Conservation (phyloP, 2,113 vertebrate genomes). For the Grantiella picta region DNA sequence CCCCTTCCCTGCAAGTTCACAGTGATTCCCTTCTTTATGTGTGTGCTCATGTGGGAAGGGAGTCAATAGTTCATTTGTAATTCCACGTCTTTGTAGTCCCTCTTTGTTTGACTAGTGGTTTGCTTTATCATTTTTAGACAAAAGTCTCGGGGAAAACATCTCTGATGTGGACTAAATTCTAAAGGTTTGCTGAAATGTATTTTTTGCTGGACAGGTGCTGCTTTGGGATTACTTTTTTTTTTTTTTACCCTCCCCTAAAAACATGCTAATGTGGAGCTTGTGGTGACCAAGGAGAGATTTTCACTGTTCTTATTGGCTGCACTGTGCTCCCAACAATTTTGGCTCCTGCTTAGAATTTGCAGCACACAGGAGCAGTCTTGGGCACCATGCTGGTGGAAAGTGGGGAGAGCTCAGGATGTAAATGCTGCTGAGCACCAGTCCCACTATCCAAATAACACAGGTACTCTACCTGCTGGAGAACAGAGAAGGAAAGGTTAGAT, state of each 20-base stretch:
- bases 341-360: not conserved
- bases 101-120: not conserved
- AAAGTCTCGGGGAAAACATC: not conserved
- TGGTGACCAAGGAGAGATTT: not conserved
- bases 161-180: not conserved
- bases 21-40: not conserved
- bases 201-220: not conserved
- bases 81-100: not conserved
- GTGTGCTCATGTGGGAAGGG: not conserved
- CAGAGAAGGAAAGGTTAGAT: not conserved
- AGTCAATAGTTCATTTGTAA: not conserved
- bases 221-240: not conserved
- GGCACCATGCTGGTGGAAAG: not conserved
- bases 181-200: not conserved
- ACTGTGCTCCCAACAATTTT: not conserved
- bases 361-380: not conserved
- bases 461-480: not conserved
- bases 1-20: not conserved
- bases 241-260: not conserved
- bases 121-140: constrained; percentile 1
- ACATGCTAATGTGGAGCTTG: not conserved
- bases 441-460: not conserved
- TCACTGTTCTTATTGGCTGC: not conserved
- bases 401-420: not conserved
- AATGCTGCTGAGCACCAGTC: not conserved